Percentiles rank a stretch among this genome's conserved stretches.
Evolutionary conservation across 2,113 vertebrate species (phyloP).

Genomic region (Halcyon malimbica): DNA sequence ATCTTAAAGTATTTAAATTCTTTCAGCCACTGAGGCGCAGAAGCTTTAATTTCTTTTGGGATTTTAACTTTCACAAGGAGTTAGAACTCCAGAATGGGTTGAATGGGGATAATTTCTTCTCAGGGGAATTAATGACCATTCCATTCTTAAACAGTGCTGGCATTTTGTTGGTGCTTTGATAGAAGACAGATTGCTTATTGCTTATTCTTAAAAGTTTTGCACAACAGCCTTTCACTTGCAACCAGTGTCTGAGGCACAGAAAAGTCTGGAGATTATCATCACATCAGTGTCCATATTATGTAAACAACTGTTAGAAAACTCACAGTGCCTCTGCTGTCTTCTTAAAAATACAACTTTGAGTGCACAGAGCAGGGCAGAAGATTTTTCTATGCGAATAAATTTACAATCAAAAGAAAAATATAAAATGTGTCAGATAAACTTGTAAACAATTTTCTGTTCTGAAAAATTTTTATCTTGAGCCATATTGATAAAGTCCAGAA

Average conservation of each 20-base stretch:
- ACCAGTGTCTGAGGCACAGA: not conserved
- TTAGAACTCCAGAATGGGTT: not conserved
- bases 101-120: not conserved
- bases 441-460: not conserved
- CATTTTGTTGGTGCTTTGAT: not conserved
- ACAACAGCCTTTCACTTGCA: not conserved
- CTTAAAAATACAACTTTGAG: not conserved
- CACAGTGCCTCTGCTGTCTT: not conserved
- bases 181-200: not conserved
- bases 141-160: not conserved
- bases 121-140: not conserved
- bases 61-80: not conserved
- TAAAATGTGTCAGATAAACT: not conserved
- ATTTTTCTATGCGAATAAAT: not conserved
- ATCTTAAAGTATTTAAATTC: not conserved
- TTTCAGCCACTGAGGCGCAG: not conserved
- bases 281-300: not conserved
- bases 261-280: not conserved
- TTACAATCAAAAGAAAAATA: not conserved
- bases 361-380: not conserved
- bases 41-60: not conserved
- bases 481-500: not conserved
- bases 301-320: not conserved
- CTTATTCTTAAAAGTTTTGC: not conserved
- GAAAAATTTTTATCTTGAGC: not conserved